Base-by-base conservation (phyloP, 2,888 invertebrate species). In the Lasioglossum marginatum region DNA sequence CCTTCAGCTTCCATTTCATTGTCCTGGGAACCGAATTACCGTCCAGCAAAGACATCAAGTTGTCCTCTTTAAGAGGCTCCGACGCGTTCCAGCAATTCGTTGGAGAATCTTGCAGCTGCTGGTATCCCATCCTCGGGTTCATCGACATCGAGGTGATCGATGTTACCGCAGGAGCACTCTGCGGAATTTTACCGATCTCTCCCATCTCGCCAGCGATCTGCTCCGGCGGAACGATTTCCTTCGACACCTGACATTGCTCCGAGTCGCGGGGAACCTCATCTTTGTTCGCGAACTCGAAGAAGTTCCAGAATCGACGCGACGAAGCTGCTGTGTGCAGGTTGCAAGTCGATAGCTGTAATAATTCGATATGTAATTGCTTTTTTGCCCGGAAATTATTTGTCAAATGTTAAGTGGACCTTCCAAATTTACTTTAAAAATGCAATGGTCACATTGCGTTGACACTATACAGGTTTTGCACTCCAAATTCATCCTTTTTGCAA, bases 1-100 rank as follows among this genome's bases (percentile, higher is more conserved):
- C 82, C 8, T 75, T 85, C 40, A 89, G 45, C 5, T 89, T 89
- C 85, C 85, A 87, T 12, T 89, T 87, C 16, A 87, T 27, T 3
- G 77, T 87, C 23, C 14, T 82, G 0, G 85, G 83, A 1, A 87
- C 83, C 0, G 77, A 63, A 31, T 75, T 85, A 0, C 77, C 83
- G 19, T 86, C 82, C 23, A 88, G 14, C 43, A 88, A n/a, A 0
- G 88, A 87, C 34, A 78, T 57, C 19, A 83, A 12, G 10, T 52
- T 73, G 4, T 87, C 80, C 12, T 75, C 66, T 0, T 77, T 60
- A 31, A 40, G 2, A 0, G 68, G 23, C 0, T 10, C 19, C 0
- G 34, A 43, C 5, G 40, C 4, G 4, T 23, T 81, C 31, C 27
- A 14, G 8, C 43, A 45, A 0, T 1, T 79, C 31, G 34, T 31